Evolutionary conservation across 1,140 invertebrate species (phyloP), one percentile per base, ranked within the genome.

Genomic region (Teleogryllus occipitalis): DNA sequence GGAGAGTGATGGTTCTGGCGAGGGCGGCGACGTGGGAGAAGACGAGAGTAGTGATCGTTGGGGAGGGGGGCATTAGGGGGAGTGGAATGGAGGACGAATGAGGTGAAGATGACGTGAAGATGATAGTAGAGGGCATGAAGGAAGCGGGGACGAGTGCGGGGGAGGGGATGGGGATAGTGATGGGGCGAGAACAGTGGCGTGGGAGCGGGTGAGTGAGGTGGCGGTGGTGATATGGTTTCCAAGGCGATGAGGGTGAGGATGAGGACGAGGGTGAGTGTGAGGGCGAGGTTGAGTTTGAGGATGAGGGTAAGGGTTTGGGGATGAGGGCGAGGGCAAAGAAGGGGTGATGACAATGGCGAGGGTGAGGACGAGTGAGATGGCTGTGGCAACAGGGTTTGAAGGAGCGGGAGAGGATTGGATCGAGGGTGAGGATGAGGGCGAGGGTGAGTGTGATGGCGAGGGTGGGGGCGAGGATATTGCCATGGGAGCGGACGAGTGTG

Each of bases 381-480:
- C 49, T 78, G 79, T 78, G 65, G 78, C 54, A 78, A 77, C 78
- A 80, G 80, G 46, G 75, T 72, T 74, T 46, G 49, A 81, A 75
- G 47, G 80, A 54, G 73, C 14, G 80, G 73, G 80, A 73, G 78
- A 79, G n/a, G n/a, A n/a, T n/a, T n/a, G n/a, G n/a, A n/a, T n/a
- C n/a, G n/a, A n/a, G n/a, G n/a, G 80, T 47, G 80, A 80, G 80
- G 65, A 78, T 72, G 78, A 77, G 78, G 74, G 80, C 46, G 80
- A 77, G 80, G 18, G 80, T 74, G 74, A 77, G 80, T 47, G 78
- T 47, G 78, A 76, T n/a, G 7, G 74, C 10, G 74, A 12, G 74
- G 14, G 74, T 8, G n/a, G 39, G 74, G 10, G 74, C 4, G 74
- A 12, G n/a, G 14, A 39, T 8, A 39, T 4, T 21, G 10, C 18